A percentile compares a stretch with the other conserved stretches of the same genome.
Conservation (phyloP, 35 echinoderm and acorn worm species). For the Patiria miniata region DNA sequence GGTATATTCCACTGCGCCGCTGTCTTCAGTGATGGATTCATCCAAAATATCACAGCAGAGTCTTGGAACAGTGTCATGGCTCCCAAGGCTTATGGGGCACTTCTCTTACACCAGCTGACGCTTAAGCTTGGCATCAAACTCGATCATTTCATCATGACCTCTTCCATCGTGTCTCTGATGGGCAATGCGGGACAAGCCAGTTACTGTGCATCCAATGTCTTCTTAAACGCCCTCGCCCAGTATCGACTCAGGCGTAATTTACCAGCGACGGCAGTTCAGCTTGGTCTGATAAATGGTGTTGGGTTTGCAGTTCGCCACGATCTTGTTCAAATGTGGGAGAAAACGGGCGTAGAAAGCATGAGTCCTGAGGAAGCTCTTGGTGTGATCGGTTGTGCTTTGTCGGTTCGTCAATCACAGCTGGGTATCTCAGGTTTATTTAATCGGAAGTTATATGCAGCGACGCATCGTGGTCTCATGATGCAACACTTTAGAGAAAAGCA, state of each 20-base stretch:
- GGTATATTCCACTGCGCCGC: slow-evolving; percentile 84
- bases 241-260: slow-evolving; percentile 31
- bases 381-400: slow-evolving; percentile 35
- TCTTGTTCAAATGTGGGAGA: slow-evolving; percentile 38
- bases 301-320: slow-evolving; percentile 69
- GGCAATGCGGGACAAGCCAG: slow-evolving; percentile 72
- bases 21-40: slow-evolving; percentile 41
- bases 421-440: slow-evolving; percentile 30
- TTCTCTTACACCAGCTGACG: slow-evolving; percentile 68
- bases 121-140: slow-evolving; percentile 43
- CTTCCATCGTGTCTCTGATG: slow-evolving; percentile 52
- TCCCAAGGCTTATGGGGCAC: slow-evolving; percentile 65
- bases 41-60: slow-evolving; percentile 17
- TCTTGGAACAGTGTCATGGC: slow-evolving; percentile 46
- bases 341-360: slow-evolving; percentile 43
- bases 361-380: slow-evolving; percentile 39
- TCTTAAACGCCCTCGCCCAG: slow-evolving; percentile 39
- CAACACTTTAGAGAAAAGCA: slow-evolving; percentile 4
- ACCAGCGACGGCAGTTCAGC: slow-evolving; percentile 54
- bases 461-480: slow-evolving; percentile 15
- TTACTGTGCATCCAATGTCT: slow-evolving; percentile 75
- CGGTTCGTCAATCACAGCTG: neutral
- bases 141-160: slow-evolving; percentile 54
- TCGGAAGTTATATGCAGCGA: neutral
- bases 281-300: slow-evolving; percentile 41